These are phyloP conservation scores for Nomada flava DNA, from an alignment of 2,888 invertebrate species.

Conservation along the genomic window DNA sequence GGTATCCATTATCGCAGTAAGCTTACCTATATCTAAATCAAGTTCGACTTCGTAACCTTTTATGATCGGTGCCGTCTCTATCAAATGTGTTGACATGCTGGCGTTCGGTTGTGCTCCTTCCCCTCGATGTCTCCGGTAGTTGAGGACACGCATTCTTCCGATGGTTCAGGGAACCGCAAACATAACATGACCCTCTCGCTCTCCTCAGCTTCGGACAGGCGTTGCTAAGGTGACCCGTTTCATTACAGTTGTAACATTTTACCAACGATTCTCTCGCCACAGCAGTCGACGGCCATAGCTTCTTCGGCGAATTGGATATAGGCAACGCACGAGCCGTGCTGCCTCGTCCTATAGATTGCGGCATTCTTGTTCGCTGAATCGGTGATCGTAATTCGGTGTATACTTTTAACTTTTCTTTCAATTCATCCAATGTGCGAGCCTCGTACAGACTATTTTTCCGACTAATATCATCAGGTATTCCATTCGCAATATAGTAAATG, in stretches of 20 bases:
- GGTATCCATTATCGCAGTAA: conserved; percentile 10
- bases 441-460: background rate
- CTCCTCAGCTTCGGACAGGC: conserved; percentile 16
- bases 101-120: background rate
- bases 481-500: conserved; percentile 21
- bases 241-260: background rate
- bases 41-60: background rate
- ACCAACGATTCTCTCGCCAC: background rate
- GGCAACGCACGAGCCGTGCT: background rate
- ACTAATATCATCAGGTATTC: conserved; percentile 6
- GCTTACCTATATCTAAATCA: conserved; percentile 14
- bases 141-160: conserved; percentile 12
- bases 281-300: background rate
- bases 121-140: background rate
- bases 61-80: background rate
- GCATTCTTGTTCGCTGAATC: background rate
- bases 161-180: conserved; percentile 11
- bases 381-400: background rate
- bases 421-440: background rate
- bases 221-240: background rate
- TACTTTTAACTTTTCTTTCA: background rate
- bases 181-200: conserved; percentile 12
- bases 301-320: background rate
- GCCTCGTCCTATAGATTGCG: background rate
- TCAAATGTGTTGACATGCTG: background rate